Percentiles rank a stretch among this genome's conserved stretches.
phyloP scores from a whole-genome alignment of 30 jellyfish, hydroid and myxozoan genomes.

The Catostylus mosaicus region DNA sequence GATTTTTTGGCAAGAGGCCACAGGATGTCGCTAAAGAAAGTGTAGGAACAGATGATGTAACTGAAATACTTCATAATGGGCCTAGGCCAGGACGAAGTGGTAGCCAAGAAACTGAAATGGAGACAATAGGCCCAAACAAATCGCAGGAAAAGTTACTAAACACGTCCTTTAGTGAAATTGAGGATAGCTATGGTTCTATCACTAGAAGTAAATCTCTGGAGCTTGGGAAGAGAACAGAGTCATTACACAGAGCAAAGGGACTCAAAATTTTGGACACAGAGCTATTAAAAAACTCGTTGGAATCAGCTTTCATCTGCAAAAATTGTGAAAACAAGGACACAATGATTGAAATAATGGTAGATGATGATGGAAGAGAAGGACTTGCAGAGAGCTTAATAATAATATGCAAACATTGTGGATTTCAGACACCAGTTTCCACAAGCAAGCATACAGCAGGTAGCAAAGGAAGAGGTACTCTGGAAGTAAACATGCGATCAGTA shows the following conservation, averaged over 20 bases:
- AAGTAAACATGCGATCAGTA: constrained; percentile 28
- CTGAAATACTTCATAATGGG: neutral
- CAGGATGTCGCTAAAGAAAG: constrained; percentile 5
- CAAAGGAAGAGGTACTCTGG: constrained; percentile 44
- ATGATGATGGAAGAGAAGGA: constrained; percentile 28
- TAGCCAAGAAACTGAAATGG: constrained; percentile 1
- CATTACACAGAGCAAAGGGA: constrained; percentile 16
- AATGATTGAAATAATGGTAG: neutral
- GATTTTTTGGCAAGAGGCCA: constrained; percentile 32
- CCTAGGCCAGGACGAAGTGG: constrained; percentile 32
- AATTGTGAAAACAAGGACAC: constrained; percentile 27
- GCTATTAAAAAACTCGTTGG: neutral
- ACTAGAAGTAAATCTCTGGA: constrained; percentile 22
- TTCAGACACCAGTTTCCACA: constrained; percentile 39
- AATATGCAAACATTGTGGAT: constrained; percentile 17
- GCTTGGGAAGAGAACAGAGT: constrained; percentile 8
- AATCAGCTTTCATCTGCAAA: constrained; percentile 14
- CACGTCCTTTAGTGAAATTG: constrained; percentile 31
- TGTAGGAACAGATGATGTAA: constrained; percentile 12
- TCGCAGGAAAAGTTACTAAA: constrained; percentile 4
- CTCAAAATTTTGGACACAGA: constrained; percentile 13
- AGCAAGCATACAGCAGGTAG: constrained; percentile 12
- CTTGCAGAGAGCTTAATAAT: constrained; percentile 17
- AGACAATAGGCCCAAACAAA: constrained; percentile 16
- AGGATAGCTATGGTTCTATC: constrained; percentile 10